These are phyloP conservation scores for Mimas tiliae DNA, from an alignment of 2,888 invertebrate species.

Conservation along the genomic window DNA sequence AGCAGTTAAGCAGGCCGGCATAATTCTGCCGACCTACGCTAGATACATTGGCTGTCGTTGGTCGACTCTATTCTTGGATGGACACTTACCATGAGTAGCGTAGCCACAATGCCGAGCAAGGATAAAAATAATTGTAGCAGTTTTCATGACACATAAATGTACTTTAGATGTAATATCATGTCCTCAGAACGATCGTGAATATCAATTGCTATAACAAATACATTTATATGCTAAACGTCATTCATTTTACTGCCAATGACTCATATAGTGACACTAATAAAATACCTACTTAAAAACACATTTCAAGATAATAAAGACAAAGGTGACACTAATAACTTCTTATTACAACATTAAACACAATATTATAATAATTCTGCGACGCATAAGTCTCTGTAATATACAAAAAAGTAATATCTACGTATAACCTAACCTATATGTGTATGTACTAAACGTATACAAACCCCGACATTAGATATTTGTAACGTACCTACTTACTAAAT, in stretches of 20 bases:
- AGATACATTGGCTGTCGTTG: too few species aligned
- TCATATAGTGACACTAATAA: constrained; percentile 1
- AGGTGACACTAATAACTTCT: not conserved
- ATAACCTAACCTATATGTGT: not conserved
- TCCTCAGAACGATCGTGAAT: not conserved
- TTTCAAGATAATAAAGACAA: constrained; percentile 4
- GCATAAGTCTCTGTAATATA: not conserved
- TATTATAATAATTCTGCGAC: not conserved
- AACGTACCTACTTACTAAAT: too few species aligned
- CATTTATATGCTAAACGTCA: not conserved
- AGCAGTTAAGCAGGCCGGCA: too few species aligned
- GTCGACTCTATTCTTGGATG: too few species aligned
- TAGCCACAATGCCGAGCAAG: too few species aligned
- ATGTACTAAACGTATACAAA: too few species aligned
- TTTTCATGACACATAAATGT: too few species aligned
- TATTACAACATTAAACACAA: not conserved
- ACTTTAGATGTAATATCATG: not conserved
- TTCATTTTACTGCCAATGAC: not conserved
- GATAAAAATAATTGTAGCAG: too few species aligned
- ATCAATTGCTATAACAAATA: not conserved
- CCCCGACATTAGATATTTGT: too few species aligned
- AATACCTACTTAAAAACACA: not conserved
- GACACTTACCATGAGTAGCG: too few species aligned
- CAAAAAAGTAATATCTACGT: not conserved
- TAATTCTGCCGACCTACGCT: too few species aligned